These are phyloP conservation scores for Teleogryllus occipitalis DNA, from an alignment of 1,140 invertebrate species.

Conservation along the genomic window DNA sequence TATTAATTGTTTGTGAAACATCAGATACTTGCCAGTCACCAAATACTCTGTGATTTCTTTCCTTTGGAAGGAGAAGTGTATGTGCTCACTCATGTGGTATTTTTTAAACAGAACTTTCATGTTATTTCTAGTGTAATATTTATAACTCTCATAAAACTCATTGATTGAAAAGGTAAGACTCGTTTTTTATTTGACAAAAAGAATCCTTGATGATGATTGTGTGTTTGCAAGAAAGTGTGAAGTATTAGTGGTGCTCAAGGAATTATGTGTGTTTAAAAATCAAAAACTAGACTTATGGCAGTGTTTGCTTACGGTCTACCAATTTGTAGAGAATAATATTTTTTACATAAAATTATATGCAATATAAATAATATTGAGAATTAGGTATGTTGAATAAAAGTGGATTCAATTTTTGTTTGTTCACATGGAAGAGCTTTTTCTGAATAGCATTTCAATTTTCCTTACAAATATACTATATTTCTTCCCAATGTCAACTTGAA, in stretches of 20 bases:
- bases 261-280: not conserved
- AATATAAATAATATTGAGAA: not conserved
- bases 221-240: not conserved
- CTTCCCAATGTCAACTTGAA: too few relatives aligned
- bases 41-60: slow-evolving; percentile 2
- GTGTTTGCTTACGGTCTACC: not conserved
- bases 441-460: too few relatives aligned
- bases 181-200: not conserved
- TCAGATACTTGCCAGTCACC: not conserved
- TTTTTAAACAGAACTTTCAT: not conserved
- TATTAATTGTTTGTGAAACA: not conserved
- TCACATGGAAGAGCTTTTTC: too few relatives aligned
- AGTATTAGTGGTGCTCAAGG: not conserved
- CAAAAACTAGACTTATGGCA: not conserved
- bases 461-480: too few relatives aligned
- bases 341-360: not conserved
- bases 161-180: slow-evolving; percentile 1
- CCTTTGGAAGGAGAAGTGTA: not conserved
- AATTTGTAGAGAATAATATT: not conserved
- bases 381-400: too few relatives aligned
- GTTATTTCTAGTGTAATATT: not conserved
- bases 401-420: too few relatives aligned
- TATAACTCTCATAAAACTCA: not conserved
- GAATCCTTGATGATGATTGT: not conserved
- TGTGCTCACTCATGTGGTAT: not conserved